Evolutionary conservation across 2,113 vertebrate genomes (phyloP), one percentile per base, ranked within the genome.

Genomic region (Oostethus manadensis): DNA sequence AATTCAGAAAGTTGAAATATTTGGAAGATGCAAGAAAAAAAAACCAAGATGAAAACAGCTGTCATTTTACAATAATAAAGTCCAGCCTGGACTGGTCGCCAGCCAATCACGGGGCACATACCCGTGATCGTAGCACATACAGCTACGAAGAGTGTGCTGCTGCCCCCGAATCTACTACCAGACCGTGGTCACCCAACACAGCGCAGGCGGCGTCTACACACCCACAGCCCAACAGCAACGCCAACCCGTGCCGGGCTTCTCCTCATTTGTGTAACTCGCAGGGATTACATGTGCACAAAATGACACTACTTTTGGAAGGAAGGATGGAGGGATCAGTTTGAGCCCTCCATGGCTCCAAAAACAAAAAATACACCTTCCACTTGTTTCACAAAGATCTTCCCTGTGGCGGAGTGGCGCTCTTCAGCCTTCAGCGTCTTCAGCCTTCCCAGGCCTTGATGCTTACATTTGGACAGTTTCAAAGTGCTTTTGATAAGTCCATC

Each of bases 131-230:
- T n/a, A n/a, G n/a, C n/a, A n/a, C n/a, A n/a, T n/a, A n/a, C 29
- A 78, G 87, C 66, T 96, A 94, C 1, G 94, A 95, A 81, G 95
- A 96, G 56, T 93, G 92, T 0, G 89, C 91, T 1, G 89, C 86
- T 0, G 78, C 81, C 0, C 81, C 80, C 0, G 86, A 82, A 3
- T 43, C 87, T 94, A 91, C 79, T 95, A 94, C 84, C 95, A 94
- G 88, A 91, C 94, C 17, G 96, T 95, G 75, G 93, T 96, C 67
- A 97, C 96, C 0, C 95, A 96, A 74, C 95, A 98, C 93, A 97
- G 93, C 72, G 90, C 93, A 3, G 93, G 93, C 4, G 93, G 94
- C n/a, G 92, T 90, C 7, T 97, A 96, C 88, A 91, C 93, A 29
- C 92, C 94, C 0, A 82, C 89, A 0, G 45, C 68, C 74, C 76